Evolutionary conservation across 2,113 vertebrate species (phyloP).

Genomic region (Prietella phreatophila): DNA sequence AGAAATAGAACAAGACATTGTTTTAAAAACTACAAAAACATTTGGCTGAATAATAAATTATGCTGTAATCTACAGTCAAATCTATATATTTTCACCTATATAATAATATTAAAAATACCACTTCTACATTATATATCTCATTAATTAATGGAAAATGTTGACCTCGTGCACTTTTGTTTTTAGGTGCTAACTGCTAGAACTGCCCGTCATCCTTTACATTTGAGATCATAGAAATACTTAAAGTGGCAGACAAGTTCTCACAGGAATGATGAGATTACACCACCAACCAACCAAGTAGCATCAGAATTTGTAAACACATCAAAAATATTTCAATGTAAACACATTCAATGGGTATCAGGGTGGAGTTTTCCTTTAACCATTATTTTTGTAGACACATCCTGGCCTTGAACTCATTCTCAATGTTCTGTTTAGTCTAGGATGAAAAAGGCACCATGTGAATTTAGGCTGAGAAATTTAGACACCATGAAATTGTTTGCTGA

Average conservation of each 20-base stretch:
- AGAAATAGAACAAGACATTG: background rate
- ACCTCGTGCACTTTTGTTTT: background rate
- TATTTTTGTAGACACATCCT: conserved; percentile 4
- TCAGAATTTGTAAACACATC: background rate
- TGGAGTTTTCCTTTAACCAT: background rate
- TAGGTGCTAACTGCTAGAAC: background rate
- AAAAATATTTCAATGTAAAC: background rate
- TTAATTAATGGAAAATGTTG: background rate
- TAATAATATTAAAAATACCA: background rate
- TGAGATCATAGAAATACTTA: background rate
- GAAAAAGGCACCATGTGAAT: background rate
- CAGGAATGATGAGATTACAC: background rate
- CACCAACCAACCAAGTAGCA: background rate
- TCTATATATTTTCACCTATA: background rate
- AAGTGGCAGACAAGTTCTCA: background rate
- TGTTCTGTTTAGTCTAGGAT: conserved; percentile 24
- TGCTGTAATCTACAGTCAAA: background rate
- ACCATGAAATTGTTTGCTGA: background rate
- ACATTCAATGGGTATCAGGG: background rate
- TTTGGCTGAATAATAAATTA: background rate
- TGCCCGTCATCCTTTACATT: too few relatives aligned
- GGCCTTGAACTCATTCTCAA: conserved; percentile 18
- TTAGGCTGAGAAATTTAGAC: background rate
- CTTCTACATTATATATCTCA: background rate
- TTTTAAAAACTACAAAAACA: background rate